A percentile compares a stretch with the other conserved stretches of the same genome.
Evolutionary conservation across 1,140 invertebrate genomes (phyloP).

Genomic region (Brachystomella parvula): DNA sequence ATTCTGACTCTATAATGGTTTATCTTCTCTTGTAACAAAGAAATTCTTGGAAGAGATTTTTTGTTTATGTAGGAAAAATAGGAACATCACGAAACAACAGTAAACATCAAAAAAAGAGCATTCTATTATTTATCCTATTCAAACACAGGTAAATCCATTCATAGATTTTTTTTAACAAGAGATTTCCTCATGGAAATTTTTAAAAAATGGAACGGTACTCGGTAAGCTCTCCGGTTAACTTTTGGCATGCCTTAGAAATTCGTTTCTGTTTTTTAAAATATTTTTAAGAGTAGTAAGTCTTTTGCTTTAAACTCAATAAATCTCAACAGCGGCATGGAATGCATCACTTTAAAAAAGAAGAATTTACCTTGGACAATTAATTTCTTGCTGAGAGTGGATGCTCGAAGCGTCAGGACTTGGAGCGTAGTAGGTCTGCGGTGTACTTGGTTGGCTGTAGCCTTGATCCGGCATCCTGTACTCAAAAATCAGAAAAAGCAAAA

Average conservation of each 20-base stretch:
- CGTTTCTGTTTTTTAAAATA: no score
- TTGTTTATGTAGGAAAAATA: conserved; percentile 4
- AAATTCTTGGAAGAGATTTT: neutral
- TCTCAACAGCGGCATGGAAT: no score
- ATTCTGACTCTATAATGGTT: no score
- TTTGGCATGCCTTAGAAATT: no score
- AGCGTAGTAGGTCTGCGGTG: conserved; percentile 10
- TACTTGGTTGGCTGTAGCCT: conserved; percentile 3
- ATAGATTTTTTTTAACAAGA: neutral
- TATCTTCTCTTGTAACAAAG: no score
- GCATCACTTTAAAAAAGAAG: no score
- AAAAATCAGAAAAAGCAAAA: neutral
- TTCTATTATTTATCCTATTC: conserved; percentile 11
- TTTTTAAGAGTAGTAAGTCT: no score
- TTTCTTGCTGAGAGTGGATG: conserved; percentile 6
- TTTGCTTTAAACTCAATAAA: no score
- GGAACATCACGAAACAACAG: conserved; percentile 1
- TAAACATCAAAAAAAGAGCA: conserved; percentile 7
- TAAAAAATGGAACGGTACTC: no score
- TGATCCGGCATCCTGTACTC: neutral
- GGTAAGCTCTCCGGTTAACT: neutral
- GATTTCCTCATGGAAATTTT: neutral
- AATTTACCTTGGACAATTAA: conserved; percentile 10
- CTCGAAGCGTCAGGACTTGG: conserved; percentile 3
- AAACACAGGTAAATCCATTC: neutral